phyloP scores from a whole-genome alignment of 2,888 invertebrate species.

The Parasteatoda lunata region DNA sequence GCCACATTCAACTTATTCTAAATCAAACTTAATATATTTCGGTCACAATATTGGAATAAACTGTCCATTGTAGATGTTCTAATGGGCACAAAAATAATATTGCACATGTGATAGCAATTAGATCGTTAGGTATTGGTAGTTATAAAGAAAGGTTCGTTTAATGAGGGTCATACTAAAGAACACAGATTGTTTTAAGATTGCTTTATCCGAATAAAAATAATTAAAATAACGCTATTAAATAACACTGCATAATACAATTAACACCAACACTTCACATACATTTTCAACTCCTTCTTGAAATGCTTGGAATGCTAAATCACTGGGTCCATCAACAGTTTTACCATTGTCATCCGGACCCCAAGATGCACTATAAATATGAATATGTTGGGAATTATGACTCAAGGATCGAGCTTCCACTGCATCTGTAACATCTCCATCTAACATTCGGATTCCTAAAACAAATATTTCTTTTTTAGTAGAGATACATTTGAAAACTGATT shows the following conservation, averaged over 20 bases:
- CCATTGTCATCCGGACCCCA: slow-evolving; percentile 98
- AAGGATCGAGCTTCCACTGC: slow-evolving; percentile 97
- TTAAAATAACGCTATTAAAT: too few relatives aligned
- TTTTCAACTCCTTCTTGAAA: slow-evolving; percentile 90
- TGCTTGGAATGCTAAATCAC: slow-evolving; percentile 93
- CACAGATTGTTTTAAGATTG: too few relatives aligned
- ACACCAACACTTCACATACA: slow-evolving; percentile 27
- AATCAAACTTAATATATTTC: too few relatives aligned
- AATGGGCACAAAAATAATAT: too few relatives aligned
- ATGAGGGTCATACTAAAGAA: too few relatives aligned
- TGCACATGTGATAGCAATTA: too few relatives aligned
- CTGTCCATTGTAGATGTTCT: too few relatives aligned
- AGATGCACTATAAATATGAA: slow-evolving; percentile 97
- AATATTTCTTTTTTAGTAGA: neutral
- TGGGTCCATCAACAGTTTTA: slow-evolving; percentile 97
- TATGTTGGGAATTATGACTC: slow-evolving; percentile 94
- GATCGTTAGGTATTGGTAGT: too few relatives aligned
- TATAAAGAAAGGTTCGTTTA: too few relatives aligned
- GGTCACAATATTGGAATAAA: too few relatives aligned
- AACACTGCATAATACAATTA: neutral
- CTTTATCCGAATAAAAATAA: too few relatives aligned
- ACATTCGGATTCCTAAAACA: slow-evolving; percentile 89
- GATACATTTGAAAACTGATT: neutral
- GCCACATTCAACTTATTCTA: too few relatives aligned
- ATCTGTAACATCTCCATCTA: slow-evolving; percentile 98